A percentile compares a stretch with the other conserved stretches of the same genome.
These are phyloP conservation scores for Otus sunia DNA, from an alignment of 2,113 vertebrate genomes.

Conservation along the genomic window DNA sequence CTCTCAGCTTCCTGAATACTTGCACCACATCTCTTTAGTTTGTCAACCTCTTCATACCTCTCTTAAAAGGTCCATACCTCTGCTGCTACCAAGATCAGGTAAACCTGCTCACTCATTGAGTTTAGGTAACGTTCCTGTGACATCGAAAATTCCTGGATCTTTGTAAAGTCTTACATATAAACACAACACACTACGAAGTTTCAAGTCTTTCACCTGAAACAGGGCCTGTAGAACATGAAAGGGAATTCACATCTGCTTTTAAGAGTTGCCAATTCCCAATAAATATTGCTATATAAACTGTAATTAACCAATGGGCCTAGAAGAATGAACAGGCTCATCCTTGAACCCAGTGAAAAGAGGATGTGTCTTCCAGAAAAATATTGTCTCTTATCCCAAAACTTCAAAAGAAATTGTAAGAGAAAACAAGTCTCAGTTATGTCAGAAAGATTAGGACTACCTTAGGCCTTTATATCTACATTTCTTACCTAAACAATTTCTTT, in stretches of 20 bases:
- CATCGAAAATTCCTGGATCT: not conserved
- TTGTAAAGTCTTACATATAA: not conserved
- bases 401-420: not conserved
- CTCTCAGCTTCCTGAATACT: not conserved
- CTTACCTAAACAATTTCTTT: not conserved
- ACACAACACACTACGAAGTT: not conserved
- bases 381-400: not conserved
- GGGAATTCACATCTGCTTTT: not conserved
- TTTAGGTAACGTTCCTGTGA: not conserved
- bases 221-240: not conserved
- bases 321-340: not conserved
- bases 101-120: not conserved
- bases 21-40: not conserved
- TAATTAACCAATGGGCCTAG: not conserved
- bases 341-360: not conserved
- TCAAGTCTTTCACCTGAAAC: not conserved
- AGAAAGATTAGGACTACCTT: not conserved
- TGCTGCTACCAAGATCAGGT: not conserved
- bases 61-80: not conserved
- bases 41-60: not conserved
- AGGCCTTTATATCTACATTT: not conserved
- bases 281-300: not conserved
- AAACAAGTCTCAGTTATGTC: not conserved
- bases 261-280: not conserved
- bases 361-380: not conserved